Conservation (phyloP, 2,113 vertebrate genomes). For the Mesoclemmys tuberculata region DNA sequence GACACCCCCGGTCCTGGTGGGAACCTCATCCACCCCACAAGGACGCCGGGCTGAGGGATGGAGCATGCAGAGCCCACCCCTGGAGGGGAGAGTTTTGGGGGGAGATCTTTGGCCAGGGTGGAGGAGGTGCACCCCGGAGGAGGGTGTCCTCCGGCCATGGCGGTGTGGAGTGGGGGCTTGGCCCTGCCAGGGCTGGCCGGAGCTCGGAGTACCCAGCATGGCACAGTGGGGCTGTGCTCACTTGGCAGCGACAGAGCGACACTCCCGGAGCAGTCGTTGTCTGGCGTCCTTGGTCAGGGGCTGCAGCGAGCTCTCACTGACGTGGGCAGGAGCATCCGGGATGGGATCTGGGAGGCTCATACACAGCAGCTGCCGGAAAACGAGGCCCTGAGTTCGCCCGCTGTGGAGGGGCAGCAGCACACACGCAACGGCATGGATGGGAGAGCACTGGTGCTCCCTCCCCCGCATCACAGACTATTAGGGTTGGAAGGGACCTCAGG, state of each 20-base stretch:
- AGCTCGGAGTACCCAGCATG: not conserved
- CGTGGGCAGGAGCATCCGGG: not conserved
- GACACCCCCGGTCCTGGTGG: not conserved
- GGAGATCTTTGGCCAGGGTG: too few species aligned
- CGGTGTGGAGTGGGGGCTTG: too few species aligned
- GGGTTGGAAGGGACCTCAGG: too few species aligned
- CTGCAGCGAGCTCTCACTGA: not conserved
- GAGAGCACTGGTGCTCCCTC: not conserved
- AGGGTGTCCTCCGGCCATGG: too few species aligned
- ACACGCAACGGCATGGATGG: too few species aligned
- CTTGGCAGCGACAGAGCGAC: not conserved
- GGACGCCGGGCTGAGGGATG: too few species aligned
- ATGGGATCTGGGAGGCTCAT: not conserved
- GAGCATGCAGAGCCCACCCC: too few species aligned
- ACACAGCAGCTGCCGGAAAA: not conserved
- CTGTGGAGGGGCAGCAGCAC: not conserved
- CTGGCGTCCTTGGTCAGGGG: not conserved
- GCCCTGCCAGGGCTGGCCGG: too few species aligned
- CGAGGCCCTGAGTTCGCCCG: not conserved
- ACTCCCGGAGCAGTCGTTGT: not conserved
- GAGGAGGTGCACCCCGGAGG: too few species aligned
- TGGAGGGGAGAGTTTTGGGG: too few species aligned
- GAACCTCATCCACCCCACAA: too few species aligned
- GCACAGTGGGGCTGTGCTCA: not conserved
- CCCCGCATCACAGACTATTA: too few species aligned